phyloP scores from a whole-genome alignment of 2,888 invertebrate genomes.

The Pterobdella sp. region DNA sequence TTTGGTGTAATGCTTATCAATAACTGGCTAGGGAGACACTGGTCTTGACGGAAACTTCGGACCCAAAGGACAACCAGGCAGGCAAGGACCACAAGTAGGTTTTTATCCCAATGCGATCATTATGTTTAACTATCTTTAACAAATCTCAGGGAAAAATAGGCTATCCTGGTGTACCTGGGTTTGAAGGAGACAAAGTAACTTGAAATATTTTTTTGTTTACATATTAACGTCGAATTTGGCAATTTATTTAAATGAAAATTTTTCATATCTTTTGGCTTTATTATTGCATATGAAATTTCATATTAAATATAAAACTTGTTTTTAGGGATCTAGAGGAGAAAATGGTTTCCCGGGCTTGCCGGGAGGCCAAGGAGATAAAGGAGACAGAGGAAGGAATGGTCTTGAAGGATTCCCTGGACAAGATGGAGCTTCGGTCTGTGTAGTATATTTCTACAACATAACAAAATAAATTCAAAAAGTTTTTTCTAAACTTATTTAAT shows the following conservation, averaged over 20 bases:
- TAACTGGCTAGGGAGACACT: background rate
- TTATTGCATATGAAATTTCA: background rate
- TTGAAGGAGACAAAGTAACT: conserved; percentile 16
- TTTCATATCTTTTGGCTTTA: background rate
- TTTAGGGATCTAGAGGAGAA: conserved; percentile 12
- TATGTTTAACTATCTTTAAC: background rate
- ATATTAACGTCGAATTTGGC: too few relatives aligned
- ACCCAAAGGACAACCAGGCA: background rate
- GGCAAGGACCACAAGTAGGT: background rate
- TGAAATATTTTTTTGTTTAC: background rate
- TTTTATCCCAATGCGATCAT: background rate
- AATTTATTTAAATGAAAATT: too few relatives aligned
- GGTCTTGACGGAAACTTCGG: conserved; percentile 2
- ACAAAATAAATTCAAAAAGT: too few relatives aligned
- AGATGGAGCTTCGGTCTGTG: conserved; percentile 11
- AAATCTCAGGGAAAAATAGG: conserved; percentile 15
- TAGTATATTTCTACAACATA: too few relatives aligned
- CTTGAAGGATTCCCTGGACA: too few relatives aligned
- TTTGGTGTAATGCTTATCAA: too few relatives aligned
- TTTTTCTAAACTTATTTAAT: too few relatives aligned
- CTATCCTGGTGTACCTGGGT: conserved; percentile 2
- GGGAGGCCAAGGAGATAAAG: background rate
- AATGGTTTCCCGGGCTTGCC: conserved; percentile 11
- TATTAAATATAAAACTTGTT: background rate
- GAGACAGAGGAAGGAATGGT: conserved; percentile 11